Evolutionary conservation across 2,113 vertebrate genomes (phyloP).

Genomic region (Aramus guarauna): DNA sequence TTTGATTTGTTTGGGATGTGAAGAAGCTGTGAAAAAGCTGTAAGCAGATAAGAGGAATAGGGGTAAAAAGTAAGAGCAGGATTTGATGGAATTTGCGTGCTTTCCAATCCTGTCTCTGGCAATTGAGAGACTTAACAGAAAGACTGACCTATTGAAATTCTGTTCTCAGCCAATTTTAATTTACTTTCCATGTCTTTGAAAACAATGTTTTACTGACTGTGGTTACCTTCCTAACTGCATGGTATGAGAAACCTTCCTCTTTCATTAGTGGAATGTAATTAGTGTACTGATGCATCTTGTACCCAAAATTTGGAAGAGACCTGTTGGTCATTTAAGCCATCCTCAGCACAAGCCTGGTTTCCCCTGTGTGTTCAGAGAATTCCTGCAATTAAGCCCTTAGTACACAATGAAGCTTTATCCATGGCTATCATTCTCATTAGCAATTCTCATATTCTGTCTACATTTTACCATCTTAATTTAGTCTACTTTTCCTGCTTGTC

Average conservation of each 20-base stretch:
- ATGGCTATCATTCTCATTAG: neutral
- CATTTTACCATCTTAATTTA: neutral
- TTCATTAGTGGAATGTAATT: neutral
- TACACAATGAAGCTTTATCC: neutral
- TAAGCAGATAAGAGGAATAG: neutral
- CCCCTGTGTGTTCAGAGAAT: neutral
- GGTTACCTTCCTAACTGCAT: neutral
- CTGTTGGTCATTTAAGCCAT: neutral
- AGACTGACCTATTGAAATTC: neutral
- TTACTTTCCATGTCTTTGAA: neutral
- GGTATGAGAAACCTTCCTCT: neutral
- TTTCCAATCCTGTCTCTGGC: neutral
- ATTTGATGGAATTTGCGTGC: neutral
- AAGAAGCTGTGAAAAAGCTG: neutral
- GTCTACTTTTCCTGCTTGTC: neutral
- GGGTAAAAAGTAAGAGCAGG: neutral
- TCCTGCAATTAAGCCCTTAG: neutral
- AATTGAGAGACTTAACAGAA: neutral
- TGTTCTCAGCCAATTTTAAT: neutral
- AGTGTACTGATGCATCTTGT: neutral
- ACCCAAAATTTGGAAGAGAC: neutral
- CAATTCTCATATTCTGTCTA: neutral
- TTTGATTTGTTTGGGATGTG: neutral
- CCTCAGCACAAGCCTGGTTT: neutral
- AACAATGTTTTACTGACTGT: neutral